phyloP scores from a whole-genome alignment of 1,140 invertebrate species.

The Pogonognathellus flavescens region DNA sequence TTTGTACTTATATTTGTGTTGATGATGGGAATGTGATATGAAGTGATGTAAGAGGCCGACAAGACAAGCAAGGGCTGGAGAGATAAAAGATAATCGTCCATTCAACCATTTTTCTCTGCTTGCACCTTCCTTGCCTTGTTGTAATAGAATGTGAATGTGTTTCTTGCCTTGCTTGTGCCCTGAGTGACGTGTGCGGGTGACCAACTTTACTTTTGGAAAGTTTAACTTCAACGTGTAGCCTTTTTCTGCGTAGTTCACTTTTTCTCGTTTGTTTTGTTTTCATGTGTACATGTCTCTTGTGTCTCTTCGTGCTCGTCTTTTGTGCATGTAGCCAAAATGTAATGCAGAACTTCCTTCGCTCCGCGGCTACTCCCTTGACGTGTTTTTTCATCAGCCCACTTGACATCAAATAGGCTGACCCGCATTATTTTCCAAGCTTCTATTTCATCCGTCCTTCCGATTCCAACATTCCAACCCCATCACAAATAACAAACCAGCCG shows the following conservation, averaged over 20 bases:
- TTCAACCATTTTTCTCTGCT: conserved; percentile 22
- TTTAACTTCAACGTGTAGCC: no score
- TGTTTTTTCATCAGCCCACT: conserved; percentile 26
- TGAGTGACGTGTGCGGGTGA: no score
- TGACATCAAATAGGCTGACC: conserved; percentile 48
- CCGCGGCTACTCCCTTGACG: conserved; percentile 1
- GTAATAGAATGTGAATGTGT: neutral
- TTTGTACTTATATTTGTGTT: neutral
- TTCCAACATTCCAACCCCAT: neutral
- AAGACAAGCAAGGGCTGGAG: conserved; percentile 26
- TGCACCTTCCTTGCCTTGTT: neutral
- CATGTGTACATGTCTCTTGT: neutral
- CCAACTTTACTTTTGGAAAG: no score
- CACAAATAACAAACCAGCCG: neutral
- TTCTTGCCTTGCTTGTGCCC: no score
- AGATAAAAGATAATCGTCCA: conserved; percentile 27
- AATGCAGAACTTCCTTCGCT: neutral
- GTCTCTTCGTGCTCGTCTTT: neutral
- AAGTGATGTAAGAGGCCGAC: conserved; percentile 3
- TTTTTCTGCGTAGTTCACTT: no score
- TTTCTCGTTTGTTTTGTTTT: no score
- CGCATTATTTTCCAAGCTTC: conserved; percentile 18
- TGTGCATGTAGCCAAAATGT: neutral
- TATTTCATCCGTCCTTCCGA: conserved; percentile 2
- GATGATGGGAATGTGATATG: conserved; percentile 4